phyloP scores from a whole-genome alignment of 2,113 vertebrate species.

The Engystomops pustulosus region DNA sequence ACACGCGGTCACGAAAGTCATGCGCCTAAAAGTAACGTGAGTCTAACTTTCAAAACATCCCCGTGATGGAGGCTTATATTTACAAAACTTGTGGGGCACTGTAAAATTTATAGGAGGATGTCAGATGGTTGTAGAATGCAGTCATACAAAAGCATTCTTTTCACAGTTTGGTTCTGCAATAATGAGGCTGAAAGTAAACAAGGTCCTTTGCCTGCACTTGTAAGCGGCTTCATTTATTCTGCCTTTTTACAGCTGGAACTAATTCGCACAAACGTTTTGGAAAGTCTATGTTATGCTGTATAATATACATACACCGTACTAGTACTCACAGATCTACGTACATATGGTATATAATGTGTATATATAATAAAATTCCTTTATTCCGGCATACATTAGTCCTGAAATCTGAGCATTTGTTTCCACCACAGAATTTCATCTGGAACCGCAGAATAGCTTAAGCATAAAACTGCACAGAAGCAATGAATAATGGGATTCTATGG shows the following conservation, averaged over 20 bases:
- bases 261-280: background rate
- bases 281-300: background rate
- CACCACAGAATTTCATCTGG: background rate
- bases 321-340: background rate
- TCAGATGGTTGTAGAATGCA: conserved; percentile 43
- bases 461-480: background rate
- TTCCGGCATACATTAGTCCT: background rate
- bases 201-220: conserved; percentile 25
- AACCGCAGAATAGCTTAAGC: background rate
- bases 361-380: background rate
- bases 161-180: conserved; percentile 47
- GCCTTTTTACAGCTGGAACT: conserved; percentile 23
- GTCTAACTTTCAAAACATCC: conserved; percentile 13
- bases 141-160: conserved; percentile 40
- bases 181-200: conserved; percentile 42
- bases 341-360: background rate
- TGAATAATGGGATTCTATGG: background rate
- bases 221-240: conserved; percentile 1
- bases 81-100: conserved; percentile 24
- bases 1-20: conserved; percentile 32
- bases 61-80: conserved; percentile 20
- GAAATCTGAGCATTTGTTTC: background rate
- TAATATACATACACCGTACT: background rate
- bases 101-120: conserved; percentile 24
- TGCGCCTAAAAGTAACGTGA: background rate